These are phyloP conservation scores for Heliconius charithonia DNA, from an alignment of 2,888 invertebrate species.

Conservation along the genomic window DNA sequence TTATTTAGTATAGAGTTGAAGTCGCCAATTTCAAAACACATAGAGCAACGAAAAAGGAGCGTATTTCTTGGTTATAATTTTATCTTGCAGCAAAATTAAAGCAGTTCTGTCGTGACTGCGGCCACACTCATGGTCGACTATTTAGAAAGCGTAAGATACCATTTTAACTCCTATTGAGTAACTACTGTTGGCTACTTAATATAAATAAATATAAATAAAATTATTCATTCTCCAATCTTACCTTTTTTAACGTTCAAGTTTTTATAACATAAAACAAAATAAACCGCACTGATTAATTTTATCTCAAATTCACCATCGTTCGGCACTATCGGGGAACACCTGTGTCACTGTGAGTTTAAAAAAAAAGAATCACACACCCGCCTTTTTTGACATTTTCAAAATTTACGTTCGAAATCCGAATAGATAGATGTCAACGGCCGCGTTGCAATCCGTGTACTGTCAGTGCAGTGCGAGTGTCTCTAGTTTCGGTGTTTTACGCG, in stretches of 20 bases:
- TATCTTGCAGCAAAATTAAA: conserved; percentile 63
- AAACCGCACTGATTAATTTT: conserved; percentile 66
- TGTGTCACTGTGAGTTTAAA: conserved; percentile 71
- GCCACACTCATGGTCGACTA: conserved; percentile 78
- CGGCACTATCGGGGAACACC: conserved; percentile 71
- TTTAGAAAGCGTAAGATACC: conserved; percentile 78
- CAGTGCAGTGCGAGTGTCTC: conserved; percentile 63
- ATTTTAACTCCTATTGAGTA: conserved; percentile 67
- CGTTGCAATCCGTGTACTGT: conserved; percentile 75
- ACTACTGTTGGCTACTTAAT: conserved; percentile 55
- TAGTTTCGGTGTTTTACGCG: conserved; percentile 70
- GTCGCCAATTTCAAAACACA: conserved; percentile 13
- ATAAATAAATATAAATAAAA: conserved; percentile 50
- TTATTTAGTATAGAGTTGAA: not conserved
- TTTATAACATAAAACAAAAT: conserved; percentile 57
- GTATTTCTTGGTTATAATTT: conserved; percentile 55
- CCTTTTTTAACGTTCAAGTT: conserved; percentile 65
- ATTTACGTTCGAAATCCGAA: conserved; percentile 61
- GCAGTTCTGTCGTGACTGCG: conserved; percentile 67
- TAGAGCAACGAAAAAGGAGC: conserved; percentile 35
- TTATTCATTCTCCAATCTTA: conserved; percentile 56
- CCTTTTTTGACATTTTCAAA: conserved; percentile 68
- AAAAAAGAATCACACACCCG: conserved; percentile 73
- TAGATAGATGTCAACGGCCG: conserved; percentile 75
- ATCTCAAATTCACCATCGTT: conserved; percentile 80